Base-by-base conservation (phyloP, 1,140 invertebrate species). In the Lucilia cuprina region DNA sequence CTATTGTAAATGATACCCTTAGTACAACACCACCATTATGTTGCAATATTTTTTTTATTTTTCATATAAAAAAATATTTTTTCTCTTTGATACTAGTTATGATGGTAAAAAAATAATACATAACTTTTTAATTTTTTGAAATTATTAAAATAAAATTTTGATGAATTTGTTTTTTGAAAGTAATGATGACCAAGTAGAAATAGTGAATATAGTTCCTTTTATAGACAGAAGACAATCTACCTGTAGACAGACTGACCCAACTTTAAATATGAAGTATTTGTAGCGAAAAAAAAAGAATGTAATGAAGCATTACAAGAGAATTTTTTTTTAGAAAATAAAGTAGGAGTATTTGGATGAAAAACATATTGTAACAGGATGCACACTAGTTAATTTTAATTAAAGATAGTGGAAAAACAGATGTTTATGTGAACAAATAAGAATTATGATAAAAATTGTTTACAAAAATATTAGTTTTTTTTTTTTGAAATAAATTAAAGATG, bases 171-270 rank as follows among this genome's bases (percentile, higher is more conserved):
- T 30, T 60, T 60, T 70, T 70, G 65, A 70, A 70, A 21, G 65
- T 70, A 70, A 70, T 70, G 65, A 70, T 70, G 65, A 70, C 65
- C 65, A 70, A 70, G 65, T 70, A 70, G n/a, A 70, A 70, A 60
- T 60, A 21, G 65, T 25, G n/a, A 60, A 60, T 17, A n/a, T 17
- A 17, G n/a, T 60, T 70, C n/a, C 25, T 25, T 70, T 70, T 12
- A 19, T 70, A 70, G 19, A 70, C 25, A 30, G 25, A 30, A 30
- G 25, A 30, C n/a, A 70, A 70, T 70, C 10, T 70, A 70, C 65
- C 65, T 70, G 65, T n/a, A 70, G 65, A 70, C 65, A 70, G 21
- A 70, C 65, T 70, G 65, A 70, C 65, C 65, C 19, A 70, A 70
- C 50, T 55, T 14, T 70, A 70, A 70, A 70, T 70, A 70, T 60